Evolutionary conservation across 2,888 invertebrate species (phyloP).

Genomic region (Nemurella pictetii): DNA sequence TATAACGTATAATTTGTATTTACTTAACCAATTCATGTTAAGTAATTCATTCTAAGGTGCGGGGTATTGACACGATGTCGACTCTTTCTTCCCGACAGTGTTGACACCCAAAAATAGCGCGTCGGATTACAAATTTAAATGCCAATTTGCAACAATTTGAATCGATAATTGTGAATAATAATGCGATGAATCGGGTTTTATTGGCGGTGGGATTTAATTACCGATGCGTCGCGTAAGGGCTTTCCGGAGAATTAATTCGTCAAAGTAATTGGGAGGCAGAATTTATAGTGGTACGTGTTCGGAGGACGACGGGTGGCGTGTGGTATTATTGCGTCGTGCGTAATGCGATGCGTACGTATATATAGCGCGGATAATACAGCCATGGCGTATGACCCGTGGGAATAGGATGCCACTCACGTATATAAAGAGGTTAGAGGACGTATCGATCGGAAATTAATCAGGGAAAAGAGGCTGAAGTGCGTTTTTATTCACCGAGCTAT

Average conservation of each 20-base stretch:
- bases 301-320: too few relatives aligned
- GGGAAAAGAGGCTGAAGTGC: not conserved
- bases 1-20: slow-evolving; percentile 9
- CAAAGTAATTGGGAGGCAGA: not conserved
- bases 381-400: not conserved
- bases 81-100: not conserved
- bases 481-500: too few relatives aligned
- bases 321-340: not conserved
- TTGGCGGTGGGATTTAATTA: not conserved
- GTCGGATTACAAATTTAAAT: not conserved
- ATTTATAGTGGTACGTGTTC: too few relatives aligned
- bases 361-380: too few relatives aligned
- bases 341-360: not conserved
- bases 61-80: not conserved
- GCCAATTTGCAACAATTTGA: not conserved
- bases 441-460: not conserved
- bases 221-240: not conserved
- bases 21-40: not conserved
- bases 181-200: not conserved
- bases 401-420: not conserved
- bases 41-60: not conserved
- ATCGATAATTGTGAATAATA: not conserved
- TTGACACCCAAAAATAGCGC: not conserved
- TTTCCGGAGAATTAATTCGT: not conserved
- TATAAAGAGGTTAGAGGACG: not conserved